Percentiles rank a stretch among this genome's conserved stretches.
Evolutionary conservation across 2,113 vertebrate species (phyloP).

Genomic region (Pleuronectes platessa): DNA sequence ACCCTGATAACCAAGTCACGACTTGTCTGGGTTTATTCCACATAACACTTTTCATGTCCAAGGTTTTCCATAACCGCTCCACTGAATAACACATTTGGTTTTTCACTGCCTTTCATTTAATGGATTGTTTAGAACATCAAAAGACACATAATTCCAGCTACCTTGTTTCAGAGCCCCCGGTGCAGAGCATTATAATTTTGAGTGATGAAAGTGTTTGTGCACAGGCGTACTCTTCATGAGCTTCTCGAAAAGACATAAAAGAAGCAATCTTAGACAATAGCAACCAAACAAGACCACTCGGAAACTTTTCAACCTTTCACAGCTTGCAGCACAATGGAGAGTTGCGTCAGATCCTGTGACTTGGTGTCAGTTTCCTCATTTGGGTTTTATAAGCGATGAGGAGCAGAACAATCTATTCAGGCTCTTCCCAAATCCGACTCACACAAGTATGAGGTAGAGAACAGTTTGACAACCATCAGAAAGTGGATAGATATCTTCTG

Average conservation of each 20-base stretch:
- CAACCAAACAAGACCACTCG: constrained; percentile 21
- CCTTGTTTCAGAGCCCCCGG: constrained; percentile 43
- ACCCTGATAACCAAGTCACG: constrained; percentile 51
- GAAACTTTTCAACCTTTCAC: constrained; percentile 12
- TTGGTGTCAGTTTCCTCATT: constrained; percentile 14
- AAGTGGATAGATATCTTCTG: neutral
- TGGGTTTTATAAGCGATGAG: neutral
- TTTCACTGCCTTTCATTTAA: constrained; percentile 65
- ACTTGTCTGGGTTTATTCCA: constrained; percentile 12
- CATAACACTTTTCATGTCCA: constrained; percentile 49
- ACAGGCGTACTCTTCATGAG: constrained; percentile 26
- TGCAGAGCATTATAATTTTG: constrained; percentile 61
- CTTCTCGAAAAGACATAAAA: constrained; percentile 63
- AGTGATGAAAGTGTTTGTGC: constrained; percentile 70
- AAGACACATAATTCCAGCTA: constrained; percentile 65
- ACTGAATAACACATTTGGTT: constrained; percentile 38
- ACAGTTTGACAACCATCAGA: neutral
- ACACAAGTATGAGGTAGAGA: neutral
- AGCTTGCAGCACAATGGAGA: constrained; percentile 24
- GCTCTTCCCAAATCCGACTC: neutral
- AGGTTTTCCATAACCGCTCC: constrained; percentile 58
- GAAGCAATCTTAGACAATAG: constrained; percentile 57
- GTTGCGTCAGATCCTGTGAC: constrained; percentile 18
- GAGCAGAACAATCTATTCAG: neutral
- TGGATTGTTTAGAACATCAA: constrained; percentile 74